Percentiles rank a stretch among this genome's conserved stretches.
These are phyloP conservation scores for Porites lutea DNA, from an alignment of 64 coral and sea anemone species.

Conservation along the genomic window DNA sequence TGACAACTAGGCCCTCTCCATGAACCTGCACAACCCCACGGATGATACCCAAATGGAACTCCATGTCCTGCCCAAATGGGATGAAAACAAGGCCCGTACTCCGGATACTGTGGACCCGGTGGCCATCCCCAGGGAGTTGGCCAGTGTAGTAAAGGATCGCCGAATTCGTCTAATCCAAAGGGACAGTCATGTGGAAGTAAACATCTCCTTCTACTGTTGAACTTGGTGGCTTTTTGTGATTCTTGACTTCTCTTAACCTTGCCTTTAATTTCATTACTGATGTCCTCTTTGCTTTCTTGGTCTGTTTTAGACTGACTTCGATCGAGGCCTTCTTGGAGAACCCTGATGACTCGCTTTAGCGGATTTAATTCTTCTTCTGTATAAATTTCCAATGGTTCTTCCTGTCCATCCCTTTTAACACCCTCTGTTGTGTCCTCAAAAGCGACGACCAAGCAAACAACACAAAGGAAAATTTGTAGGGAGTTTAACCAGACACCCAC, in stretches of 20 bases:
- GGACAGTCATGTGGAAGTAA: slow-evolving; percentile 10
- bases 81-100: slow-evolving; percentile 27
- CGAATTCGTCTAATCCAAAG: not conserved
- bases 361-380: not conserved
- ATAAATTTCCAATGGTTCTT: not conserved
- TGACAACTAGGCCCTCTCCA: not conserved
- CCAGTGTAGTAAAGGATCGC: not conserved
- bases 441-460: not conserved
- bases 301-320: not conserved
- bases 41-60: slow-evolving; percentile 8
- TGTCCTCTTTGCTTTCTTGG: not conserved
- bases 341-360: not conserved
- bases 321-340: not conserved
- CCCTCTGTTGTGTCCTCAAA: not conserved
- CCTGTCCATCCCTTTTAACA: not conserved
- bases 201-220: slow-evolving; percentile 4
- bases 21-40: not conserved
- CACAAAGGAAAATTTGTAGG: not conserved
- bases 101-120: slow-evolving; percentile 27
- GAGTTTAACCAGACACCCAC: not conserved
- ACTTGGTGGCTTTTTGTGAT: not conserved
- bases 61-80: not conserved
- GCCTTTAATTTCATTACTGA: not conserved
- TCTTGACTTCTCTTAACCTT: not conserved
- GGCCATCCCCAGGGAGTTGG: slow-evolving; percentile 35